Evolutionary conservation across 1,140 invertebrate genomes (phyloP), one percentile per base, ranked within the genome.

Genomic region (Camponotus vicinus): DNA sequence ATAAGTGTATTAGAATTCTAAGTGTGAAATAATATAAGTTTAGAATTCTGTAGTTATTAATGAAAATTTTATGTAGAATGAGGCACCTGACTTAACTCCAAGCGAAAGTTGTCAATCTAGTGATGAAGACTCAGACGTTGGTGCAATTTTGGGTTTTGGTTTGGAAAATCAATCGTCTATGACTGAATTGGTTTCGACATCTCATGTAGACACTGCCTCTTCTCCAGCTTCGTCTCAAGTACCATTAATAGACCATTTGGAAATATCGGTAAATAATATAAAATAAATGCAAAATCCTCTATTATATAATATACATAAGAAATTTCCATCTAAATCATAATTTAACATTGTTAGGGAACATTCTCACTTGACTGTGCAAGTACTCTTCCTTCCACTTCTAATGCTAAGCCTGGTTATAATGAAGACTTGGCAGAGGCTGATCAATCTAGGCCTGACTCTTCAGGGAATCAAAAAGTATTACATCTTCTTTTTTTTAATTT

Each of bases 341-440:
- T 67, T 2, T 34, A 70, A 32, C 13, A 61, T 63, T 11, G 2
- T 70, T 21, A 93, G 91, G 86, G 55, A 55, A 61, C 86, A 61
- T 82, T 87, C 18, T 75, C 85, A 9, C 52, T 79, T 52, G 88
- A 90, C 4, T 87, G 85, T 67, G 64, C 86, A 8, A 87, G 66
- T 75, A 37, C 61, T 49, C 8, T 88, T 7, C 86, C 89, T 57
- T 76, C 85, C 2, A 63, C 64, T 64, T 86, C 87, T 69, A 37
- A 59, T 7, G 49, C 84, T 37, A 92, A 92, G 71, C 75, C 92
- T n/a, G 92, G 90, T 21, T 93, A 92, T 67, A 93, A 96, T 83
- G 95, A 94, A 78, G 95, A 96, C 75, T 89, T 96, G 15, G 95
- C 95, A 4, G 95, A 96, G 88, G 95, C 95, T 49, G 95, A 96